Base-by-base conservation (phyloP, 2,113 vertebrate genomes). In the Neogale vison region DNA sequence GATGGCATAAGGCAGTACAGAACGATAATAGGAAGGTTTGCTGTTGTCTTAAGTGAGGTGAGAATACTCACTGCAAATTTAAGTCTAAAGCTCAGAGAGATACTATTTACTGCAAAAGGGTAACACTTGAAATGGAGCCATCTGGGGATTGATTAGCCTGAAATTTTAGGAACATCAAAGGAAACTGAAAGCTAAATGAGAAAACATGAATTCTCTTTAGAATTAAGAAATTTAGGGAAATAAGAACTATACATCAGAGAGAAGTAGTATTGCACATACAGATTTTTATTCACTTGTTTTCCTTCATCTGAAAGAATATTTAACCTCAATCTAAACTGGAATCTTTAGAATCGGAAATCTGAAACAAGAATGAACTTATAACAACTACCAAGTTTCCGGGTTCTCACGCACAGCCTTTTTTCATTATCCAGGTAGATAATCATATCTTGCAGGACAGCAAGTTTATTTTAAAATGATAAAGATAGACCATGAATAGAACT, bases 91-190 rank as follows among this genome's bases (percentile, higher is more conserved):
- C 87, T 96, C 94, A 55, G 90, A 93, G 94, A 96, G 87, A 92
- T 72, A 21, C 42, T 90, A 71, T 95, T 95, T 89, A 79, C 57
- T 59, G 84, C 67, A 85, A 63, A 93, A 86, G 80, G 90, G 77
- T 88, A 90, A 45, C 63, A 90, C 76, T 97, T 61, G 88, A 87
- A 96, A 80, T 24, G 81, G 74, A 92, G 69, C n/a, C 97, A 90
- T 72, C 76, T 69, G 76, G 96, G 97, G 52, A 91, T 77, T 96
- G 97, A 97, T 97, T 98, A 96, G 87, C 84, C 82, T 97, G 76
- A 90, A 95, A 93, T 89, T 77, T 96, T 31, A 83, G 88, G 47
- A 96, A 97, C 96, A 96, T 98, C 97, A 98, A 98, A 97, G 57
- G 65, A 90, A 97, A 55, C 34, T 11, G 45, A 90, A 81, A 90